Conservation (phyloP, 2,797 vertebrate genomes). For the Ctenochaetus hawaiiensis region DNA sequence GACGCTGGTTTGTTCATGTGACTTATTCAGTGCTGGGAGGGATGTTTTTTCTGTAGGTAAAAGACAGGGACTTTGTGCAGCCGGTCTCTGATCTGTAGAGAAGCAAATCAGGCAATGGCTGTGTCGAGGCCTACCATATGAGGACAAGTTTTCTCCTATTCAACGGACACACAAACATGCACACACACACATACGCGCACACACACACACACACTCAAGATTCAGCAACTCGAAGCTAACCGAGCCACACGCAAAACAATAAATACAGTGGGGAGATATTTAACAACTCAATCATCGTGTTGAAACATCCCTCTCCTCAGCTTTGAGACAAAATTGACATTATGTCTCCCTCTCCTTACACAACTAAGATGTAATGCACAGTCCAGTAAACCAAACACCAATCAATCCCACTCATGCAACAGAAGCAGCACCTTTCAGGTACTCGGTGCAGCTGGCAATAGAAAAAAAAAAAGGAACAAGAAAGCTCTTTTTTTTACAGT, state of each 20-base stretch:
- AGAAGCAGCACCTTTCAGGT: conserved; percentile 48
- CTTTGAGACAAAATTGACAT: conserved; percentile 39
- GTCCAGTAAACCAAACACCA: conserved; percentile 37
- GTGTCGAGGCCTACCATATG: conserved; percentile 41
- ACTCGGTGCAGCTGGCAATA: conserved; percentile 36
- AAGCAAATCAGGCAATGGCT: conserved; percentile 54
- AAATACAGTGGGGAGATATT: conserved; percentile 66
- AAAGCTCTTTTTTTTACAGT: conserved; percentile 47
- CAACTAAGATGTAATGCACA: conserved; percentile 32
- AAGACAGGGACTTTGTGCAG: conserved; percentile 51
- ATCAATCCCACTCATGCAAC: conserved; percentile 48
- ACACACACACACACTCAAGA: conserved; percentile 20
- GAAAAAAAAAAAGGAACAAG: conserved; percentile 48
- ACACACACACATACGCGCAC: conserved; percentile 33
- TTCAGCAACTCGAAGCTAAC: conserved; percentile 53
- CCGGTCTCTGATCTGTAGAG: conserved; percentile 41
- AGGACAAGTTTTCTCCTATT: conserved; percentile 54
- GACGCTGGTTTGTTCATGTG: conserved; percentile 65
- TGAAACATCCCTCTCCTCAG: conserved; percentile 35
- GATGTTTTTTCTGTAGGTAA: conserved; percentile 56
- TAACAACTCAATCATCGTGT: conserved; percentile 31
- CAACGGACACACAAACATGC: conserved; percentile 37
- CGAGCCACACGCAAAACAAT: conserved; percentile 65
- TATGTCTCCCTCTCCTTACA: conserved; percentile 18
- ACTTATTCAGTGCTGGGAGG: conserved; percentile 59